Base-by-base conservation (phyloP, 1,140 invertebrate genomes). In the Diploscapter pachys region DNA sequence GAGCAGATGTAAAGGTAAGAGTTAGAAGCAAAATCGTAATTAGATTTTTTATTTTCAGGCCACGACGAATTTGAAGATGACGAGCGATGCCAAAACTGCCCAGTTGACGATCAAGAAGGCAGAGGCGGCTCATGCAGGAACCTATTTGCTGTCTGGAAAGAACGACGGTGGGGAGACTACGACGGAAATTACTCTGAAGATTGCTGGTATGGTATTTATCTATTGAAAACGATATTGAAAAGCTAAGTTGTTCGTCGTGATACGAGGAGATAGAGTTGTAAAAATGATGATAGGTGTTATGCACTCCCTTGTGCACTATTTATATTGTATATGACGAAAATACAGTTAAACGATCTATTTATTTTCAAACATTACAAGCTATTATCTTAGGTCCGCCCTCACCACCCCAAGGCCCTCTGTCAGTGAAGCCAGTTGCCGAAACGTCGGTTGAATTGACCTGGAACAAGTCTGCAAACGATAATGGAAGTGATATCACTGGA, bases 391-490 rank as follows among this genome's bases (percentile, higher is more conserved):
- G 80, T 13, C 71, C 74, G 6, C 80, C 80, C 31, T 61, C 61
- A 63, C 50, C 65, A 49, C 80, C 80, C 31, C 70, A 53, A 4
- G 80, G 80, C 11, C 80, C 80, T 13, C 54, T 81, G 4, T 53
- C 64, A 9, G 77, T 75, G 11, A 64, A 61, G 50, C 93, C 93
- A 81, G 90, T 95, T 11, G 93, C 93, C n/a, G 91, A 91, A 82
- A 93, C 91, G 80, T 94, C 94, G 83, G 92, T 93, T 3, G 93
- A 95, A 81, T 89, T 96, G 1, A 91, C 90, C 79, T 97, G 93
- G 93, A 91, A 93, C 77, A 88, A 91, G 59, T 93, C 93, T 2
- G 86, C 88, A 2, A 91, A 89, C 13, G 93, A 95, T 83, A 93
- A 93, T 72, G 93, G 92, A 80, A 91, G 92, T 5, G 92, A 92